These are phyloP conservation scores for Zenarchopterus dispar DNA, from an alignment of 2,797 vertebrate species.

Conservation along the genomic window DNA sequence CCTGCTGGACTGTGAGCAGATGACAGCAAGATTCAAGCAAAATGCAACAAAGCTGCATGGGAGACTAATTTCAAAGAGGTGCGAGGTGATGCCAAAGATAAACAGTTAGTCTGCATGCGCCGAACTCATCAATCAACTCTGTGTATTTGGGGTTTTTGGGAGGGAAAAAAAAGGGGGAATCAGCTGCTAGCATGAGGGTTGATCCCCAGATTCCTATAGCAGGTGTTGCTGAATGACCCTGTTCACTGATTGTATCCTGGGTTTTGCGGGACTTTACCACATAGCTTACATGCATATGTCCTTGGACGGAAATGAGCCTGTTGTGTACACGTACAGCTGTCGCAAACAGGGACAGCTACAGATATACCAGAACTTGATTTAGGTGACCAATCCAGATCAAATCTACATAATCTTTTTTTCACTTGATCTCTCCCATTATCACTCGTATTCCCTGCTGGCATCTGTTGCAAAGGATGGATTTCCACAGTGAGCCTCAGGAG, in stretches of 20 bases:
- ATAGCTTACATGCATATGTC: slow-evolving; percentile 48
- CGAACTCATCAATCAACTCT: slow-evolving; percentile 58
- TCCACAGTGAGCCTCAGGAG: slow-evolving; percentile 28
- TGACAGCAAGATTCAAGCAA: slow-evolving; percentile 23
- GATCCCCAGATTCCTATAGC: slow-evolving; percentile 68
- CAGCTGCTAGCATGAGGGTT: slow-evolving; percentile 59
- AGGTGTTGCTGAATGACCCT: slow-evolving; percentile 69
- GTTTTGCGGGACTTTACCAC: slow-evolving; percentile 53
- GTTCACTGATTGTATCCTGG: slow-evolving; percentile 50
- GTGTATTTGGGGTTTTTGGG: slow-evolving; percentile 57
- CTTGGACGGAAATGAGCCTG: slow-evolving; percentile 62
- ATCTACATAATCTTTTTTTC: slow-evolving; percentile 13
- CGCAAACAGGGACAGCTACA: slow-evolving; percentile 28
- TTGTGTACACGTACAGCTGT: slow-evolving; percentile 65
- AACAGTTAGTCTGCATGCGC: slow-evolving; percentile 65
- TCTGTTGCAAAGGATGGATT: slow-evolving; percentile 43
- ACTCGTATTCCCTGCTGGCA: slow-evolving; percentile 29
- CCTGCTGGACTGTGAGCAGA: slow-evolving; percentile 8
- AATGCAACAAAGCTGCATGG: slow-evolving; percentile 49
- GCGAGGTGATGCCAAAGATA: slow-evolving; percentile 52
- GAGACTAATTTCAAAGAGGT: slow-evolving; percentile 40
- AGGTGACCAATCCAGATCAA: slow-evolving; percentile 10
- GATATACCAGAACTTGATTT: slow-evolving; percentile 42
- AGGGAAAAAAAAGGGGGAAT: slow-evolving; percentile 43
- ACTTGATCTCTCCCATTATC: slow-evolving; percentile 56